Base-by-base conservation (phyloP, 2,113 vertebrate genomes). In the Bungarus multicinctus region DNA sequence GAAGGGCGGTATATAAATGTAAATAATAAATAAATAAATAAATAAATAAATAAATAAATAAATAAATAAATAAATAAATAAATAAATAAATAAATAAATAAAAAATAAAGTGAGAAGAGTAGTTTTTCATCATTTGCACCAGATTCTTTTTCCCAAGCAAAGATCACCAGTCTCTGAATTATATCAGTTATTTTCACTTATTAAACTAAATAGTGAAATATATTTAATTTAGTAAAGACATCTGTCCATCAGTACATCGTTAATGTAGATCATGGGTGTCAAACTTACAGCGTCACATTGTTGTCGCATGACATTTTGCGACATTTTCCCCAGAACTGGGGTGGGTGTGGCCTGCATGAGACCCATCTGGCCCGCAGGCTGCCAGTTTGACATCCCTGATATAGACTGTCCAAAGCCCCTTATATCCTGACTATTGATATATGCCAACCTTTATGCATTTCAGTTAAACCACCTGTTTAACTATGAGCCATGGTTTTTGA, bases 131-230 rank as follows among this genome's bases (percentile, higher is more conserved):
- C 22, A 30, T 88, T 81, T 11, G 5, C n/a, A 3, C 45, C 64
- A 7, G 85, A 43, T 7, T 53, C 0, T 69, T 23, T 53, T 0
- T 20, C 3, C 1, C 39, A 0, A 23, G 0, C 0, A 4, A 6
- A 53, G 57, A 50, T 11, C 8, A 9, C 52, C 60, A 52, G 2
- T 0, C 60, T 86, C 4, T 5, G 2, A 3, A 0, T 43, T 20
- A 92, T 55, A 54, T 43, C n/a, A 14, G 23, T 58, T 58, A 58
- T 58, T 58, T 58, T 58, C 23, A 58, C 23, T 58, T 58, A 58
- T 23, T 58, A 58, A 58, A 22, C 22, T 57, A 57, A 58, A 58
- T 58, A 25, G 39, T 88, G 85, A 93, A 90, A 81, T 88, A 85
- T 39, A 27, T 85, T 50, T 47, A 88, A 4, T 18, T 30, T 1